A percentile compares a stretch with the other conserved stretches of the same genome.
Conservation (phyloP, 2,888 invertebrate genomes). For the Heliconius hortense region DNA sequence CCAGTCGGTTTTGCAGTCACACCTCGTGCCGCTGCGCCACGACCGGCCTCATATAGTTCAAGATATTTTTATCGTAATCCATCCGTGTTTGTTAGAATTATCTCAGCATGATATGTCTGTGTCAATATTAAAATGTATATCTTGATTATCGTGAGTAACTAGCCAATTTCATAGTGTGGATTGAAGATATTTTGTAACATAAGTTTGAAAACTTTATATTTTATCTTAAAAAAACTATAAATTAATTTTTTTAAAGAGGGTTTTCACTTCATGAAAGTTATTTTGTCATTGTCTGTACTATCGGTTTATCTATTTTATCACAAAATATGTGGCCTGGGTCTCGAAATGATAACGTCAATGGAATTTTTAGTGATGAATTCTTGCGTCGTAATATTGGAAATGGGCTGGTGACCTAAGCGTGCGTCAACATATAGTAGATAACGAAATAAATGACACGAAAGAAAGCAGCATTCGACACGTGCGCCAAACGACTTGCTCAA, state of each 20-base stretch:
- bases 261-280: neutral
- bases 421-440: conserved; percentile 20
- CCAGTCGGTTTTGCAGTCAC: too few relatives aligned
- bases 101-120: too few relatives aligned
- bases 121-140: too few relatives aligned
- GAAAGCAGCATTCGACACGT: conserved; percentile 52
- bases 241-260: too few relatives aligned
- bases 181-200: neutral
- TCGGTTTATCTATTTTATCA: neutral
- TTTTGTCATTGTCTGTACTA: neutral
- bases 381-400: conserved; percentile 30
- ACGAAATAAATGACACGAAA: conserved; percentile 48
- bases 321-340: conserved; percentile 27
- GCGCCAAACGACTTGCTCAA: conserved; percentile 41
- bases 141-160: neutral
- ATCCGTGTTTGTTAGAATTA: too few relatives aligned
- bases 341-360: conserved; percentile 25
- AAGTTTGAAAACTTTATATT: neutral
- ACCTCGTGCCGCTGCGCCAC: too few relatives aligned
- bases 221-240: neutral
- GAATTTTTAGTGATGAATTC: conserved; percentile 33
- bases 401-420: conserved; percentile 24
- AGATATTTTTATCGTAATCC: too few relatives aligned
- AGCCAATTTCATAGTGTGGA: neutral
- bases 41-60: too few relatives aligned